A percentile compares a stretch with the other conserved stretches of the same genome.
phyloP scores from a whole-genome alignment of 2,888 invertebrate genomes.

The Ethmia dodecea region DNA sequence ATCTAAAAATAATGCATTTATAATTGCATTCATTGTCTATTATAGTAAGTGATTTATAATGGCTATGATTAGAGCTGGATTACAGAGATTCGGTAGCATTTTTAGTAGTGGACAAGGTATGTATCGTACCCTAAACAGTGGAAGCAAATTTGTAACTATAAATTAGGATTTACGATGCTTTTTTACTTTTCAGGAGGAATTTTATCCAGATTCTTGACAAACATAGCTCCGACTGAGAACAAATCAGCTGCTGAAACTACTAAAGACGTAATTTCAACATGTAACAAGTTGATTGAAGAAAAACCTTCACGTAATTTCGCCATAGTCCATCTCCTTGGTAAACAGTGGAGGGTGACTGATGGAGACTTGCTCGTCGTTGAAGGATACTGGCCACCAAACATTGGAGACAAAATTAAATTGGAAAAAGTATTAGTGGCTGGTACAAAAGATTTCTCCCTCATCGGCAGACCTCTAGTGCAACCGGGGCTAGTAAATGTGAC shows the following conservation, averaged over 20 bases:
- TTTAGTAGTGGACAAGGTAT: slow-evolving; percentile 47
- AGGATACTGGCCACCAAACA: slow-evolving; percentile 89
- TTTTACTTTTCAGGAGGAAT: slow-evolving; percentile 44
- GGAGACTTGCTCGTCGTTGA: slow-evolving; percentile 91
- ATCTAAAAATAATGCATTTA: slow-evolving; percentile 14
- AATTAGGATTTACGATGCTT: not conserved
- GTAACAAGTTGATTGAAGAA: slow-evolving; percentile 79
- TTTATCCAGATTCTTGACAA: slow-evolving; percentile 52
- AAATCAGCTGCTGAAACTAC: slow-evolving; percentile 39
- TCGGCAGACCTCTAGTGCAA: slow-evolving; percentile 88
- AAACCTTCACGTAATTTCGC: slow-evolving; percentile 85
- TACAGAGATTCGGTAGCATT: slow-evolving; percentile 44
- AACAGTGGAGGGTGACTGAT: slow-evolving; percentile 90
- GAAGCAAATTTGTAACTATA: not conserved
- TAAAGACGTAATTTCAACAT: slow-evolving; percentile 77
- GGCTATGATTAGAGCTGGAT: slow-evolving; percentile 53
- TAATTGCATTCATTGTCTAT: slow-evolving; percentile 6
- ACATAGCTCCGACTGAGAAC: slow-evolving; percentile 34
- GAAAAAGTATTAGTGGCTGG: slow-evolving; percentile 92
- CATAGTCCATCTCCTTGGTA: slow-evolving; percentile 87
- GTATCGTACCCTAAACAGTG: too few species aligned
- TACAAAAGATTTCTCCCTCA: slow-evolving; percentile 86
- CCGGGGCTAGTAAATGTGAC: slow-evolving; percentile 84
- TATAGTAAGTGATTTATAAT: too few species aligned
- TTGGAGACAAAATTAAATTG: slow-evolving; percentile 86